phyloP scores from a whole-genome alignment of 2,797 vertebrate genomes.

The Ambastaia sidthimunki region DNA sequence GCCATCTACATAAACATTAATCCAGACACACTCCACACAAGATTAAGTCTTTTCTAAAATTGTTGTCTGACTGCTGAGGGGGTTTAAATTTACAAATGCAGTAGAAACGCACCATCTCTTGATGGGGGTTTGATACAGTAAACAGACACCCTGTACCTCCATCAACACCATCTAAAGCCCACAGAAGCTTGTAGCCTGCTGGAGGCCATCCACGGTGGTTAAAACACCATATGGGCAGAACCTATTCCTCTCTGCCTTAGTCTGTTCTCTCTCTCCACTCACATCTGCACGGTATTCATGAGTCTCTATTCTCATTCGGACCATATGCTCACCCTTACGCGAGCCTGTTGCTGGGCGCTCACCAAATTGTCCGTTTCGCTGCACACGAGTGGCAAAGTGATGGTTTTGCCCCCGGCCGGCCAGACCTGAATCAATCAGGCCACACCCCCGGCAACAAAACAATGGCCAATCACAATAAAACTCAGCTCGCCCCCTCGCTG shows the following conservation, averaged over 20 bases:
- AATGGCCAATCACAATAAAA: slow-evolving; percentile 63
- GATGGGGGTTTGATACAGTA: background rate
- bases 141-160: background rate
- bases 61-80: too few species aligned
- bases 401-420: slow-evolving; percentile 54
- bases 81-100: background rate
- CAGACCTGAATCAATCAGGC: slow-evolving; percentile 61
- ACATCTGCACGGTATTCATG: slow-evolving; percentile 78
- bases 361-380: slow-evolving; percentile 83
- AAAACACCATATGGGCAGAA: slow-evolving; percentile 68
- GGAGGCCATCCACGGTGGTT: slow-evolving; percentile 65
- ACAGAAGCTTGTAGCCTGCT: slow-evolving; percentile 61
- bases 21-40: background rate
- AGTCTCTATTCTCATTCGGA: slow-evolving; percentile 83
- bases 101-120: background rate
- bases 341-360: slow-evolving; percentile 80
- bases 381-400: slow-evolving; percentile 63
- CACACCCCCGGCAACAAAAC: slow-evolving; percentile 48
- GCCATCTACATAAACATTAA: background rate
- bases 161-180: slow-evolving; percentile 20
- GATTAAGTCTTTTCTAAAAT: slow-evolving; percentile 41
- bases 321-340: slow-evolving; percentile 87
- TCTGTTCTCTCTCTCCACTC: slow-evolving; percentile 59
- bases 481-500: slow-evolving; percentile 51
- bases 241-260: slow-evolving; percentile 63